phyloP scores from a whole-genome alignment of 2,113 vertebrate species.

The Micronisus gabar region DNA sequence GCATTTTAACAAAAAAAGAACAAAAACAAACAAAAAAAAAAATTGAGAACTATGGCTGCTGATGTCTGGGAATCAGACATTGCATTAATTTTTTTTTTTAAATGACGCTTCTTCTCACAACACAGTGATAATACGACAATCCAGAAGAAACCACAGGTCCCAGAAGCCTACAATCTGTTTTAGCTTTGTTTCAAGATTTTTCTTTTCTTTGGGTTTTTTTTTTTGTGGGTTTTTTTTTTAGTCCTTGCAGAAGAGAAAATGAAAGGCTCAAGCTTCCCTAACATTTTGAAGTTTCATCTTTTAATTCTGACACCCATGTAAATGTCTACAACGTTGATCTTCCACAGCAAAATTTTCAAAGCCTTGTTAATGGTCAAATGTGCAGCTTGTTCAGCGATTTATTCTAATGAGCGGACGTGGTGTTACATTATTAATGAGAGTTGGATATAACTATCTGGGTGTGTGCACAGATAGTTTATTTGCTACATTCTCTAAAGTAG shows the following conservation, averaged over 20 bases:
- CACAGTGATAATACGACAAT: slow-evolving; percentile 67
- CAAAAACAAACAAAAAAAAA: slow-evolving; percentile 63
- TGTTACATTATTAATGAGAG: slow-evolving; percentile 85
- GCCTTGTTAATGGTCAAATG: slow-evolving; percentile 83
- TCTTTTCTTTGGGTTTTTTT: neutral
- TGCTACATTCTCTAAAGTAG: slow-evolving; percentile 91
- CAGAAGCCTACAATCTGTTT: slow-evolving; percentile 56
- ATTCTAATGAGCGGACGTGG: slow-evolving; percentile 82
- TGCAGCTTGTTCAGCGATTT: slow-evolving; percentile 84
- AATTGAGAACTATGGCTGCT: slow-evolving; percentile 68
- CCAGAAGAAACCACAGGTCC: slow-evolving; percentile 68
- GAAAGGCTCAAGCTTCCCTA: slow-evolving; percentile 71
- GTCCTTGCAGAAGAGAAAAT: slow-evolving; percentile 58
- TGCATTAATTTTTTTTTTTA: slow-evolving; percentile 12
- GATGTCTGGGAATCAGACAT: slow-evolving; percentile 67
- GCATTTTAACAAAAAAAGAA: slow-evolving; percentile 69
- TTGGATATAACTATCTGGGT: slow-evolving; percentile 74
- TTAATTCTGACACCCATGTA: slow-evolving; percentile 77
- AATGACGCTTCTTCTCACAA: slow-evolving; percentile 67
- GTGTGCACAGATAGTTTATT: slow-evolving; percentile 83
- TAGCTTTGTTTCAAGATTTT: slow-evolving; percentile 4
- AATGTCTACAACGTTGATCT: slow-evolving; percentile 79
- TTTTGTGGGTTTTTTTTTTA: neutral
- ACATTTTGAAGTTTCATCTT: slow-evolving; percentile 76
- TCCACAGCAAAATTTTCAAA: slow-evolving; percentile 82